Conservation (phyloP, 2,797 vertebrate species). For the Macrochelys suwanniensis region DNA sequence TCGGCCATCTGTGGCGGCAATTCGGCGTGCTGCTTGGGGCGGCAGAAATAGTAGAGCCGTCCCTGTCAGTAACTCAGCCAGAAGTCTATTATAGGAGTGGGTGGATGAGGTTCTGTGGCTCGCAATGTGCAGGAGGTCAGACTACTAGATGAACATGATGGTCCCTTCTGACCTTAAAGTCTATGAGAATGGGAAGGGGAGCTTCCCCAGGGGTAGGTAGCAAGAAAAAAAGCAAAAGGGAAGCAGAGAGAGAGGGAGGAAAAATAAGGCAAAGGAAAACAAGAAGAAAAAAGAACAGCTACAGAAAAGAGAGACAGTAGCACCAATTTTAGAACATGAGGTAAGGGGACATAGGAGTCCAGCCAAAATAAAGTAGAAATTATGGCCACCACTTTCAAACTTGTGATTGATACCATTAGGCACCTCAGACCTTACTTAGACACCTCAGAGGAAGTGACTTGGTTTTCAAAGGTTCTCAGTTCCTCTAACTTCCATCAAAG, state of each 20-base stretch:
- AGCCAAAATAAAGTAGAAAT: conserved; percentile 1
- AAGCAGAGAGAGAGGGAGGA: too few relatives aligned
- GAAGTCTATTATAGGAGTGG: too few relatives aligned
- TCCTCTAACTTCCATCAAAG: neutral
- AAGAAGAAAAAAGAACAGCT: neutral
- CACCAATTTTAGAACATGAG: neutral
- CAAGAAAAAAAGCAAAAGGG: neutral
- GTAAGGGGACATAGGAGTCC: neutral
- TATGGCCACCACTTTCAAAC: neutral
- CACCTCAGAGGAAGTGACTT: neutral
- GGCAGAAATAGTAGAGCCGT: too few relatives aligned
- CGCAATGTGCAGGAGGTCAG: too few relatives aligned
- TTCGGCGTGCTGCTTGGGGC: too few relatives aligned
- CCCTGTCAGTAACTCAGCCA: too few relatives aligned
- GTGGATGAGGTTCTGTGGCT: too few relatives aligned
- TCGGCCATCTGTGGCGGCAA: too few relatives aligned
- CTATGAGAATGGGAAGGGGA: neutral
- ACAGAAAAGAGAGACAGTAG: neutral
- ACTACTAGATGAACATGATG: too few relatives aligned
- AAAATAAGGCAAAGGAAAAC: neutral
- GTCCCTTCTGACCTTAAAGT: too few relatives aligned
- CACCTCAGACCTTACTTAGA: neutral
- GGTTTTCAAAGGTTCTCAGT: neutral
- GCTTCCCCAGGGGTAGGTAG: neutral
- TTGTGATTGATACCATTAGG: neutral